Evolutionary conservation across 1,140 invertebrate species (phyloP).

Genomic region (Panagrolaimus sp.): DNA sequence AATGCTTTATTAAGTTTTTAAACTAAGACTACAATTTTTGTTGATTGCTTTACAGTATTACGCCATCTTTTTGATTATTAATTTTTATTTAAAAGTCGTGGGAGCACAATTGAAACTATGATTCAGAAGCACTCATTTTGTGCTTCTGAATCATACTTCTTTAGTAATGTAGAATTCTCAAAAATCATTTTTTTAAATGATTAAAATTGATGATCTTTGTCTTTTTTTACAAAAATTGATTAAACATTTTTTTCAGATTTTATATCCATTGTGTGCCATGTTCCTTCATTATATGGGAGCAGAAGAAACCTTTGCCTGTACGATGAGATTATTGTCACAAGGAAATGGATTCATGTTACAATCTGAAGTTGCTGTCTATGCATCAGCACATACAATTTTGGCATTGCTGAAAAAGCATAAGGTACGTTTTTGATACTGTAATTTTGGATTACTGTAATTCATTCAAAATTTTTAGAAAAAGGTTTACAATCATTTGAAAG

Average conservation of each 20-base stretch:
- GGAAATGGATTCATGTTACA: constrained; percentile 47
- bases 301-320: constrained; percentile 52
- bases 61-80: no score
- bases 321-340: constrained; percentile 45
- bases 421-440: constrained; percentile 9
- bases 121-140: no score
- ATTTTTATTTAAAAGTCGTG: no score
- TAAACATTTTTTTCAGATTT: constrained; percentile 42
- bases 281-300: constrained; percentile 52
- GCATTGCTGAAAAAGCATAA: constrained; percentile 49
- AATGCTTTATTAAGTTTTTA: no score
- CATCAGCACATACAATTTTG: constrained; percentile 39
- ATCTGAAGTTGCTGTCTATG: constrained; percentile 45
- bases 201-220: no score
- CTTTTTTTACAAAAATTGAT: no score
- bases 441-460: background rate
- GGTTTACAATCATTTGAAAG: constrained; percentile 43
- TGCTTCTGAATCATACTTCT: no score
- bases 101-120: no score
- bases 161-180: no score
- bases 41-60: no score
- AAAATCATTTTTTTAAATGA: no score
- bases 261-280: constrained; percentile 55
- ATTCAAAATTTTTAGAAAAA: constrained; percentile 19
- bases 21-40: no score